Percentiles rank a stretch among this genome's conserved stretches.
phyloP scores from a whole-genome alignment of 2,888 invertebrate genomes.

The Chymomyza caudatula region DNA sequence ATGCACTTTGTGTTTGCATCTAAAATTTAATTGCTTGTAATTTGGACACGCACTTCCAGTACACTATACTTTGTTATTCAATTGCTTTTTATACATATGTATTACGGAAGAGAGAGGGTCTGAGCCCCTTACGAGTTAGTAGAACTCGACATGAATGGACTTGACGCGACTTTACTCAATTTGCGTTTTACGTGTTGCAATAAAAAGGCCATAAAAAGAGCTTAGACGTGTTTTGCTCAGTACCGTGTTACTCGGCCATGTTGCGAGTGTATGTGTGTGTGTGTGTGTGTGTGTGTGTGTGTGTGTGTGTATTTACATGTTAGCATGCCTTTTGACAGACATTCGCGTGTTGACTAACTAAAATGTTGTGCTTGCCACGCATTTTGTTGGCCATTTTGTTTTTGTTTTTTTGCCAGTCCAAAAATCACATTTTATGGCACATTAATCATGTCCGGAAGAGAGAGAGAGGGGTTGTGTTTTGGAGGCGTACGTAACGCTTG shows the following conservation, averaged over 20 bases:
- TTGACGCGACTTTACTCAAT: slow-evolving; percentile 41
- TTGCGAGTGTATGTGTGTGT: background rate
- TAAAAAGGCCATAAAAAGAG: slow-evolving; percentile 59
- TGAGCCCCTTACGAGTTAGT: background rate
- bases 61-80: slow-evolving; percentile 14
- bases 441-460: slow-evolving; percentile 52
- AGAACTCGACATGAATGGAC: slow-evolving; percentile 4
- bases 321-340: slow-evolving; percentile 20
- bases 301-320: slow-evolving; percentile 21
- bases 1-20: slow-evolving; percentile 18
- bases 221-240: slow-evolving; percentile 15
- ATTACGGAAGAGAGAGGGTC: background rate
- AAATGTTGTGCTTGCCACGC: background rate
- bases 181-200: slow-evolving; percentile 63
- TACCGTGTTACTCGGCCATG: background rate
- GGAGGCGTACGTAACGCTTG: background rate
- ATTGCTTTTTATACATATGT: slow-evolving; percentile 11
- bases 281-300: slow-evolving; percentile 34
- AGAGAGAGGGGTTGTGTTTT: background rate
- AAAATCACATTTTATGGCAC: slow-evolving; percentile 55
- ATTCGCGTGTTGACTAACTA: slow-evolving; percentile 45
- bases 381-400: background rate
- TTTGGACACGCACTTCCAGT: slow-evolving; percentile 18
- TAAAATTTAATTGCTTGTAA: slow-evolving; percentile 40
- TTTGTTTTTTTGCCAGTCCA: slow-evolving; percentile 1